Base-by-base conservation (phyloP, 2,113 vertebrate genomes). In the Toxostoma redivivum region DNA sequence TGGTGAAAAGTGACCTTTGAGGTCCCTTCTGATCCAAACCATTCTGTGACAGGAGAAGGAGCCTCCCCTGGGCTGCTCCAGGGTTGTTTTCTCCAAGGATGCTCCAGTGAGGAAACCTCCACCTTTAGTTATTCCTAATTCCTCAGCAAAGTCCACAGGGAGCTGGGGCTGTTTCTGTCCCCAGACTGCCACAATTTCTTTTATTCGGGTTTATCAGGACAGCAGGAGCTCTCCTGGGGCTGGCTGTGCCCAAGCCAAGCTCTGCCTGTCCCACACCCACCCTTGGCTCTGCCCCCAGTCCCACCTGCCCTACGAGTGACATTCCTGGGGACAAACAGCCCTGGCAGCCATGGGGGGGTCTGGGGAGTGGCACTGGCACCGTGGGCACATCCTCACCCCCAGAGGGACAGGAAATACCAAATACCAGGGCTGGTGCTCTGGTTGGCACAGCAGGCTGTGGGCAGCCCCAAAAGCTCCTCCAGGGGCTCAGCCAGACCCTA, bases 281-380 rank as follows among this genome's bases (percentile, higher is more conserved):
- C 10, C 28, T 11, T 5, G 50, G 42, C 69, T n/a, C 23, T 27
- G 42, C 14, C 11, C 51, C 25, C 11, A 35, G 15, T 9, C 17
- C 4, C 6, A 12, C 12, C 53, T 51, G 48, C 45, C 25, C 69
- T 20, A 0, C 0, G 15, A 31, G 42, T 12, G 42, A 16, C 58
- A 35, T 10, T 3, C 4, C 3, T 16, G 35, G 12, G 70, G 38
- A 38, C 23, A n/a, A 31, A 27, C 5, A 47, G 69, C n/a, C 37
- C 47, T 6, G 4, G 64, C 61, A 70, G 50, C 69, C 30, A 3
- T 0, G 22, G 23, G 42, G 8, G 17, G 44, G 18, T 40, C 47
- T 77, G 21, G 23, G 44, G 56, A 38, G 78, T 67, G 51, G 38
- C 62, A 67, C 51, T 47, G 66, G 31, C 53, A 12, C 8, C 0